Percentiles rank a stretch among this genome's conserved stretches.
Evolutionary conservation across 1,140 invertebrate species (phyloP).

Genomic region (Rhyzopertha dominica): DNA sequence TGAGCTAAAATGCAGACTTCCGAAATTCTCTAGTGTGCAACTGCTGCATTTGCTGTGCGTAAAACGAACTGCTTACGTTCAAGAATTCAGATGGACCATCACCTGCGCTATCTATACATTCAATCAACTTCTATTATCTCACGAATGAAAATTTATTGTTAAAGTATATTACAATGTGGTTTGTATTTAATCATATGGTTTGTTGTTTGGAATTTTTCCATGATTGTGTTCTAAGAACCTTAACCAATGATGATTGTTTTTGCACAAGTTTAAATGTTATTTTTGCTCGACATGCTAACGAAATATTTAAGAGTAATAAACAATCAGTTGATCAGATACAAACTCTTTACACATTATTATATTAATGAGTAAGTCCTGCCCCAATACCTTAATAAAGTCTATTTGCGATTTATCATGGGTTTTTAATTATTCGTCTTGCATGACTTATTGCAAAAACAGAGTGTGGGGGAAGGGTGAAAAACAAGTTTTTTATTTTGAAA

Average conservation of each 20-base stretch:
- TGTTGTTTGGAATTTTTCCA: neutral
- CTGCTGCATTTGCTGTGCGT: too few relatives aligned
- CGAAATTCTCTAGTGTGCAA: too few relatives aligned
- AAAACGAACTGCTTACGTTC: neutral
- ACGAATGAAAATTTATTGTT: slow-evolving; percentile 16
- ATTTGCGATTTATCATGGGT: too few relatives aligned
- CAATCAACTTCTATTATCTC: slow-evolving; percentile 15
- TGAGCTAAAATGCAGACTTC: too few relatives aligned
- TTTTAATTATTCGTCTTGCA: too few relatives aligned
- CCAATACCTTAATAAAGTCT: slow-evolving; percentile 35
- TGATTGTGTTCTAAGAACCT: neutral
- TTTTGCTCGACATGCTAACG: slow-evolving; percentile 12
- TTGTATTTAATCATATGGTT: slow-evolving; percentile 19
- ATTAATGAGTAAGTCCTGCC: slow-evolving; percentile 32
- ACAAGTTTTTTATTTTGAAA: too few relatives aligned
- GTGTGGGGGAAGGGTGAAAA: too few relatives aligned
- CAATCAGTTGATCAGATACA: slow-evolving; percentile 33
- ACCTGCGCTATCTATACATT: slow-evolving; percentile 10
- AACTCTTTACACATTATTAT: slow-evolving; percentile 34
- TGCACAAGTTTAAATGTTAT: neutral
- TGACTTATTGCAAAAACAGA: too few relatives aligned
- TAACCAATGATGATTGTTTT: neutral
- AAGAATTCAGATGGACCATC: neutral
- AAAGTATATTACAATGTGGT: slow-evolving; percentile 19
- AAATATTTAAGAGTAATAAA: slow-evolving; percentile 21